phyloP scores from a whole-genome alignment of 1,140 invertebrate species.

The Arctopsyche grandis region DNA sequence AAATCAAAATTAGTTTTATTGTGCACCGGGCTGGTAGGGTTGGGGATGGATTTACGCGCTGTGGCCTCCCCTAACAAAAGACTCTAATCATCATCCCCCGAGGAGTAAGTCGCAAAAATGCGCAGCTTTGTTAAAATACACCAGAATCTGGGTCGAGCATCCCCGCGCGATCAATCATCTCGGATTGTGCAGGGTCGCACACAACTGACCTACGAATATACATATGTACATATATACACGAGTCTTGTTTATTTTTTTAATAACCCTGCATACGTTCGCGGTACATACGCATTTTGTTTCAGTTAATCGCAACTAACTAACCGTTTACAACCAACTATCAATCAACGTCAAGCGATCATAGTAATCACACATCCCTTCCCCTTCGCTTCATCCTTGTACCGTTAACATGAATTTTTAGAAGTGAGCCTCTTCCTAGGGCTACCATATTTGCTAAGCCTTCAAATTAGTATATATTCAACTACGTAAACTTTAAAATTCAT shows the following conservation, averaged over 20 bases:
- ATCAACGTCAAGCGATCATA: conserved; percentile 50
- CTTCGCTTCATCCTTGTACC: too few relatives aligned
- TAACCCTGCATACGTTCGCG: neutral
- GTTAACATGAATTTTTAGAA: too few relatives aligned
- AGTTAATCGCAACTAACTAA: conserved; percentile 40
- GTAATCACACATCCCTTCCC: neutral
- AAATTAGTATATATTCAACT: too few relatives aligned
- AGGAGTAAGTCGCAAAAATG: conserved; percentile 41
- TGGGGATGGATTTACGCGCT: neutral
- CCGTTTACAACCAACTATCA: conserved; percentile 49
- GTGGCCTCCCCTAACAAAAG: conserved; percentile 35
- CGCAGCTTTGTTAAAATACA: conserved; percentile 24
- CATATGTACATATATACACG: neutral
- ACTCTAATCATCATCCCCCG: conserved; percentile 48
- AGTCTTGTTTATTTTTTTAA: neutral
- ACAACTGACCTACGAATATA: neutral
- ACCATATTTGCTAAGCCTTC: too few relatives aligned
- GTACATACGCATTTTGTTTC: conserved; percentile 41
- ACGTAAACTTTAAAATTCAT: too few relatives aligned
- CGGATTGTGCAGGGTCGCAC: neutral
- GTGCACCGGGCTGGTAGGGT: too few relatives aligned
- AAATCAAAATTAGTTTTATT: neutral
- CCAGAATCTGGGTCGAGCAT: conserved; percentile 23
- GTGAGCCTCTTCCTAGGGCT: too few relatives aligned
- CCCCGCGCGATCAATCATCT: neutral